Base-by-base conservation (phyloP, 2,888 invertebrate species). In the Pristionchus arcanus region DNA sequence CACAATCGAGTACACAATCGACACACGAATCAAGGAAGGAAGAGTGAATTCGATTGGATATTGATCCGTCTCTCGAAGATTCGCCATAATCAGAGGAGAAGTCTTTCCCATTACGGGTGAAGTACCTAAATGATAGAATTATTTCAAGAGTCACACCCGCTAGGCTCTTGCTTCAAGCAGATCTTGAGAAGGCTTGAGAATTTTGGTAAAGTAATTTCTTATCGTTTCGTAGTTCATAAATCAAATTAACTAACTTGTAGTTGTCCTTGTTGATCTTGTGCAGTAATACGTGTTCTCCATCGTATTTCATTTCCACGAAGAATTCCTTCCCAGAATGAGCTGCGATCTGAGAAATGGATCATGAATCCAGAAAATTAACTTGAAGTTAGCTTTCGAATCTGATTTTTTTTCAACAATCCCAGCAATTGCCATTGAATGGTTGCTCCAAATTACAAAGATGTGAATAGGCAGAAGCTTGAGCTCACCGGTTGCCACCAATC, bases 271-370 rank as follows among this genome's bases (percentile, higher is more conserved):
- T 91, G 63, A 91, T 91, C 63, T 92, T 92, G 88, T 94, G 94
- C 37, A 94, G 81, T 1, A 94, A 84, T 16, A 94, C 93, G 89
- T 95, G 94, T 87, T 94, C 94, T n/a, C 94, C 94, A 87, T 94
- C 94, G 87, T 92, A 94, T 90, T 94, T 94, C 83, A 90, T 84
- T 90, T 94, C 94, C 37, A 95, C 90, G 59, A 91, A 94, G 90
- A 94, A 94, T 5, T 92, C 91, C n/a, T 90, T 90, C 2, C 90
- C 90, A 87, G 93, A 93, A 77, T 87, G 34, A 19, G 66, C 55
- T 9, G 88, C 74, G 28, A 88, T 88, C 88, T 88, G 88, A 71
- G n/a, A 63, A 66, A 71, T 19, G 15, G 34, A 71, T 71, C 34
- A 71, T 81, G 55, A 49, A 49, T 55, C 15, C 16, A 55, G 1